A percentile compares a stretch with the other conserved stretches of the same genome.
These are phyloP conservation scores for Tupaia tana DNA, from an alignment of 2,113 vertebrate species.

Conservation along the genomic window DNA sequence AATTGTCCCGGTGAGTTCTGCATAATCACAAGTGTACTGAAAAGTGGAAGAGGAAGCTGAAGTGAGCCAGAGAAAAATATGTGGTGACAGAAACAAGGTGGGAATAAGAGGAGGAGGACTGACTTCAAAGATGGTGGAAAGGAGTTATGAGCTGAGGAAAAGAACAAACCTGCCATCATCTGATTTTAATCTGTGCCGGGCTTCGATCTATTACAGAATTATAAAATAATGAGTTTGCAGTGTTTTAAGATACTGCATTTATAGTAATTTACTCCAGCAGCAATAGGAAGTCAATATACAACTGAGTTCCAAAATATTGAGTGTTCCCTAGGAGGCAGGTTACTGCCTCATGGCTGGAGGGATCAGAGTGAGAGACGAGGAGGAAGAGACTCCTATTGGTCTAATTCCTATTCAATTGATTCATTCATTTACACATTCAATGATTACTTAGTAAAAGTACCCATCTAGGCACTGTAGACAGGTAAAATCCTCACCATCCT, in stretches of 20 bases:
- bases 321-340: not conserved
- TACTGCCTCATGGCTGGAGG: not conserved
- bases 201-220: not conserved
- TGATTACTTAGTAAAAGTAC: not conserved
- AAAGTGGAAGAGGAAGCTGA: not conserved
- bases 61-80: not conserved
- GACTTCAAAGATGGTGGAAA: not conserved
- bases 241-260: constrained; percentile 4
- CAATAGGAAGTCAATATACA: not conserved
- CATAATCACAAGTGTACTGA: not conserved
- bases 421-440: not conserved
- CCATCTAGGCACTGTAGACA: not conserved
- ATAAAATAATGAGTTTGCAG: not conserved
- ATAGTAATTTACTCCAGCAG: not conserved
- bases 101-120: not conserved
- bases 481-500: not conserved
- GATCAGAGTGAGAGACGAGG: not conserved
- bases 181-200: not conserved
- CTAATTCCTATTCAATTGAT: not conserved
- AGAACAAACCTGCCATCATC: not conserved
- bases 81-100: not conserved
- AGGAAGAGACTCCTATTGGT: not conserved
- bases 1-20: not conserved
- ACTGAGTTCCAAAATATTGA: not conserved
- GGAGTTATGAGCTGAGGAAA: not conserved